Evolutionary conservation across 2,113 vertebrate genomes (phyloP).

Genomic region (Artemisiospiza belli): DNA sequence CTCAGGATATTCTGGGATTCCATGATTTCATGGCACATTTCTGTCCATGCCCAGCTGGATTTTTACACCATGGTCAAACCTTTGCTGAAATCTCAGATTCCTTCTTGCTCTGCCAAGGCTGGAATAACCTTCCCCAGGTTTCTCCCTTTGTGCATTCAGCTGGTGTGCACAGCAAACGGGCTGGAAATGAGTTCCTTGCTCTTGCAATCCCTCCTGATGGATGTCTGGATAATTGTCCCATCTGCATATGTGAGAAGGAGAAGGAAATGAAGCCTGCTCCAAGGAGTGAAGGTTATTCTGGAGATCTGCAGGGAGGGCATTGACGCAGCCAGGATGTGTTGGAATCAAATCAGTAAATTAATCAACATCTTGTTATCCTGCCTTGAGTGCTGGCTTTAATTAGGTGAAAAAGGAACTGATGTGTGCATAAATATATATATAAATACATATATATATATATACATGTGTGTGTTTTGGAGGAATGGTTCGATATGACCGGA

Average conservation of each 20-base stretch:
- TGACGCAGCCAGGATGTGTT: not conserved
- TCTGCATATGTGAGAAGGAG: not conserved
- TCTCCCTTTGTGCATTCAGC: not conserved
- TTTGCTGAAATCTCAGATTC: not conserved
- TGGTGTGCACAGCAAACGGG: accelerated
- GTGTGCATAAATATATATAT: not conserved
- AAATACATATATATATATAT: not conserved
- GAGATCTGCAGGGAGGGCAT: conserved; percentile 46
- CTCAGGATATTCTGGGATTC: not conserved
- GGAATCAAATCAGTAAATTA: conserved; percentile 50
- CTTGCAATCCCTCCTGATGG: not conserved
- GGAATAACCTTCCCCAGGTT: not conserved
- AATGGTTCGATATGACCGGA: not conserved
- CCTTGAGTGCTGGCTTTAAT: not conserved
- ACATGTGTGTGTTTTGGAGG: not conserved
- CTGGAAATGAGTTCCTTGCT: not conserved
- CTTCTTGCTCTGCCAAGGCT: not conserved
- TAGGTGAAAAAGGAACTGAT: not conserved
- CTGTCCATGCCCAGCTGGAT: not conserved
- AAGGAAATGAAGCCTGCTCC: not conserved
- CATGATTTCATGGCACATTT: accelerated
- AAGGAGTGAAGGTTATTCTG: not conserved
- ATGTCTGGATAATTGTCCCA: conserved; percentile 13
- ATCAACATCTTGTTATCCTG: conserved; percentile 27
- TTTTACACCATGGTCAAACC: not conserved